phyloP scores from a whole-genome alignment of 1,140 invertebrate species.

The Drosophila gunungcola region DNA sequence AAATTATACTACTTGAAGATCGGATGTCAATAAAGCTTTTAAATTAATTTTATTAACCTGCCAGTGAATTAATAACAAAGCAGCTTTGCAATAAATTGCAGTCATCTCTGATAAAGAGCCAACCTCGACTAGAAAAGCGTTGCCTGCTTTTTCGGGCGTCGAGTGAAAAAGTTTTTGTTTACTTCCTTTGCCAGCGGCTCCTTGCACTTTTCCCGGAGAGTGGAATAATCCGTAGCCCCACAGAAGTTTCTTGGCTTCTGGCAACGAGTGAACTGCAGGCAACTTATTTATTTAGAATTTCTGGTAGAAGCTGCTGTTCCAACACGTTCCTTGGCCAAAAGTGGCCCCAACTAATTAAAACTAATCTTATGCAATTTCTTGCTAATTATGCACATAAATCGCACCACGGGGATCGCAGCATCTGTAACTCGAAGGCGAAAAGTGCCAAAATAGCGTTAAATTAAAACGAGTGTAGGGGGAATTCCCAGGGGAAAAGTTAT shows the following conservation, averaged over 20 bases:
- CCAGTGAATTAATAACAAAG: neutral
- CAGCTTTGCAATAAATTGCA: neutral
- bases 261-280: constrained; percentile 25
- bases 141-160: constrained; percentile 19
- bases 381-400: constrained; percentile 48
- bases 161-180: constrained; percentile 53
- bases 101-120: constrained; percentile 9
- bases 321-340: constrained; percentile 5
- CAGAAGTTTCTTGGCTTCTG: constrained; percentile 30
- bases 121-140: constrained; percentile 17
- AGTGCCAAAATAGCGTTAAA: constrained; percentile 7
- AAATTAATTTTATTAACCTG: no score
- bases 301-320: constrained; percentile 3
- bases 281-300: constrained; percentile 56
- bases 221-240: constrained; percentile 11
- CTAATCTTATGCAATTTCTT: constrained; percentile 56
- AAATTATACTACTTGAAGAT: no score
- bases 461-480: constrained; percentile 2
- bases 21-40: no score
- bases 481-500: neutral
- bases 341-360: constrained; percentile 64
- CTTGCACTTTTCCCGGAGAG: constrained; percentile 14
- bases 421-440: constrained; percentile 1
- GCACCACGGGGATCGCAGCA: neutral
- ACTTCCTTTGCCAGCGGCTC: constrained; percentile 16